Evolutionary conservation across 2,888 invertebrate species (phyloP).

Genomic region (Scelioninae gen. 1): DNA sequence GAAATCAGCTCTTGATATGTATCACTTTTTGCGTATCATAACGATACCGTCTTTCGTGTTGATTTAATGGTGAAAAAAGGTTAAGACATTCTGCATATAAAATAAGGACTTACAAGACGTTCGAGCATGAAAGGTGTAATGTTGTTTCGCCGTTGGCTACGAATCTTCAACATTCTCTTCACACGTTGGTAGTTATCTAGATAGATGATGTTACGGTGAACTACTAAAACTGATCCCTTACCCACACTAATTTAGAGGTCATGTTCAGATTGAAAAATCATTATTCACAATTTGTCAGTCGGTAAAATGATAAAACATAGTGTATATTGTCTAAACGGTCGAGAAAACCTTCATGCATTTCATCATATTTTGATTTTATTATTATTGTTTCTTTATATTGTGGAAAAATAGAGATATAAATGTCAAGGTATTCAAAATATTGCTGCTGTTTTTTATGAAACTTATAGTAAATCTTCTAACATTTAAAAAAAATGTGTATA

Average conservation of each 20-base stretch:
- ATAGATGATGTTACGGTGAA: constrained; percentile 66
- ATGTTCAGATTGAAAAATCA: constrained; percentile 17
- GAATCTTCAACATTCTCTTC: constrained; percentile 71
- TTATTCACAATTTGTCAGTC: constrained; percentile 27
- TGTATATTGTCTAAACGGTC: too few species aligned
- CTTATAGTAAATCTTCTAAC: too few species aligned
- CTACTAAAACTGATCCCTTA: constrained; percentile 37
- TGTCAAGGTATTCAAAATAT: too few species aligned
- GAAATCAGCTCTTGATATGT: constrained; percentile 17
- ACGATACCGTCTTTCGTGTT: constrained; percentile 33
- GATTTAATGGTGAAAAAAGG: constrained; percentile 40
- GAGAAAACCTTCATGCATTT: too few species aligned
- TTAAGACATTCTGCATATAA: constrained; percentile 38
- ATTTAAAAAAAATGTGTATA: too few species aligned
- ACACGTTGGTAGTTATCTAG: constrained; percentile 72
- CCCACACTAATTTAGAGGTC: constrained; percentile 32
- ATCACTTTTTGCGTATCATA: constrained; percentile 38
- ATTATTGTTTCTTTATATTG: too few species aligned
- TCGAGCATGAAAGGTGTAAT: constrained; percentile 40
- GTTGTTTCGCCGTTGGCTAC: constrained; percentile 39
- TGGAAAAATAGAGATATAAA: too few species aligned
- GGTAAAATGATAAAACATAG: not conserved
- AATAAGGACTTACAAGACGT: constrained; percentile 37
- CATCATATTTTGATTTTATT: too few species aligned
- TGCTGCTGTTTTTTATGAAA: too few species aligned